Conservation (phyloP, 1,140 invertebrate species). For the Lithobius niger region DNA sequence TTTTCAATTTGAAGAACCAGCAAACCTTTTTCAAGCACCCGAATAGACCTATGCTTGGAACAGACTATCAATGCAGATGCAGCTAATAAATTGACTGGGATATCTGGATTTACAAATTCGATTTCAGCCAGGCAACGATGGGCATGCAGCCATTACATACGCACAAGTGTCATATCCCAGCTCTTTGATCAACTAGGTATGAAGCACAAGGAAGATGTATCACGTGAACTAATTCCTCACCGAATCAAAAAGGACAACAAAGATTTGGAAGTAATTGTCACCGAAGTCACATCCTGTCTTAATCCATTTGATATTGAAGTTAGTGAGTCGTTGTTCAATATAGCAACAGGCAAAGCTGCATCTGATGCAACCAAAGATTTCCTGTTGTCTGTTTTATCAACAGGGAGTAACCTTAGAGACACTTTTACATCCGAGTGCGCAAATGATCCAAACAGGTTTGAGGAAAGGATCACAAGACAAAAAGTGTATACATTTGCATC, state of each 20-base stretch:
- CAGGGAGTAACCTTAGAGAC: not conserved
- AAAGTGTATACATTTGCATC: not conserved
- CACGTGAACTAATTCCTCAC: not conserved
- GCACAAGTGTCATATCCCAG: slow-evolving; percentile 8
- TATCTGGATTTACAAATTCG: slow-evolving; percentile 12
- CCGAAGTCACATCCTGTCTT: not conserved
- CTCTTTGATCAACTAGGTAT: not conserved
- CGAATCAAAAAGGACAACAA: not conserved
- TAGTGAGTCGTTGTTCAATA: not conserved
- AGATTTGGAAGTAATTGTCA: not conserved
- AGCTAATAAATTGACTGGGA: slow-evolving; percentile 6
- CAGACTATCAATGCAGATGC: slow-evolving; percentile 12
- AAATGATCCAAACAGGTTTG: not conserved
- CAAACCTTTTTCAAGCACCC: slow-evolving; percentile 6
- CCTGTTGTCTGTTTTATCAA: not conserved
- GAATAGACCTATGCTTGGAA: slow-evolving; percentile 8
- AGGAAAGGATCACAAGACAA: not conserved
- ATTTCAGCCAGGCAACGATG: slow-evolving; percentile 10
- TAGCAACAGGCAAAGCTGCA: not conserved
- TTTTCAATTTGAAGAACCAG: slow-evolving; percentile 11
- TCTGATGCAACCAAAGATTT: not conserved
- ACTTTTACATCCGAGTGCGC: not conserved
- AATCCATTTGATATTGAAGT: not conserved
- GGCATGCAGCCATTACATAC: slow-evolving; percentile 9
- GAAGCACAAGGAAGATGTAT: not conserved